These are phyloP conservation scores for Rachycentron canadum DNA, from an alignment of 2,797 vertebrate genomes.

Conservation along the genomic window DNA sequence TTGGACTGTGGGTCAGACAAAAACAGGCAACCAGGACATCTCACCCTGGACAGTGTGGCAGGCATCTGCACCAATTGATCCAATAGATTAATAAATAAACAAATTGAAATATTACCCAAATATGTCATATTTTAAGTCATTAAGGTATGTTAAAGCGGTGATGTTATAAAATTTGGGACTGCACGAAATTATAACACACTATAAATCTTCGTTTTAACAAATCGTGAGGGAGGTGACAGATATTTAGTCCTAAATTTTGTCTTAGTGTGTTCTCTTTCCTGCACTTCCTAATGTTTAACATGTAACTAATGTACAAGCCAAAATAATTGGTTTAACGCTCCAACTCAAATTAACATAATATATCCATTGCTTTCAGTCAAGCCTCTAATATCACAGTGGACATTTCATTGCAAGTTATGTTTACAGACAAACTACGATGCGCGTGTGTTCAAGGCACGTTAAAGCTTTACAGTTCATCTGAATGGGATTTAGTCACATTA, in stretches of 20 bases:
- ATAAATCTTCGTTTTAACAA: no score
- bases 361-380: background rate
- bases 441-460: background rate
- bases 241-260: no score
- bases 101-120: no score
- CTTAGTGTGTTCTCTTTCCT: no score
- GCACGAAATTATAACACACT: no score
- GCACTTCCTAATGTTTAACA: background rate
- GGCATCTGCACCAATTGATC: background rate
- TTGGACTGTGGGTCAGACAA: background rate
- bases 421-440: no score
- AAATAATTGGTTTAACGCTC: background rate
- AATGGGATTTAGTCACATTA: no score
- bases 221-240: no score
- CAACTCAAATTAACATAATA: background rate
- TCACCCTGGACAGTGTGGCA: background rate
- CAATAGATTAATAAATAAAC: no score
- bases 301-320: background rate
- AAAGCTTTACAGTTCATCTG: background rate
- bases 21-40: background rate
- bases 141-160: no score
- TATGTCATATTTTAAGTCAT: no score
- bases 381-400: background rate
- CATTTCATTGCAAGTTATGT: background rate
- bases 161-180: no score